These are phyloP conservation scores for Copidosoma floridanum DNA, from an alignment of 1,140 invertebrate genomes.

Conservation along the genomic window DNA sequence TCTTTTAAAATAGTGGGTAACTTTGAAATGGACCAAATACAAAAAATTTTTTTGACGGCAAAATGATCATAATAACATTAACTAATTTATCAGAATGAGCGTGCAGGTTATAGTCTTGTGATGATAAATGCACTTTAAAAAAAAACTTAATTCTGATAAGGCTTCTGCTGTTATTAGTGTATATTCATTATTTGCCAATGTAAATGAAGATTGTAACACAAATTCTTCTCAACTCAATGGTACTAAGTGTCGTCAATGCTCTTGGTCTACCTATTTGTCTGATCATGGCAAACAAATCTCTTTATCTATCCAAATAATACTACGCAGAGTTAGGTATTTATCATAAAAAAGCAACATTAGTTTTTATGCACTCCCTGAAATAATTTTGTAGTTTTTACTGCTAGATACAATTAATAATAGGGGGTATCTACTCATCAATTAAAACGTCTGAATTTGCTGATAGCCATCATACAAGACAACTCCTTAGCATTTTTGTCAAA, in stretches of 20 bases:
- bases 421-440: too few relatives aligned
- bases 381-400: too few relatives aligned
- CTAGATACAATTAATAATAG: conserved; percentile 30
- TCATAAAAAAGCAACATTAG: conserved; percentile 31
- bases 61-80: conserved; percentile 30
- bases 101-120: too few relatives aligned
- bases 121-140: conserved; percentile 41
- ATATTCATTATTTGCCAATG: conserved; percentile 38
- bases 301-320: conserved; percentile 43
- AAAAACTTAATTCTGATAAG: conserved; percentile 34
- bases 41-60: conserved; percentile 28
- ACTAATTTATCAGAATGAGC: conserved; percentile 50
- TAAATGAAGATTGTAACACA: conserved; percentile 41
- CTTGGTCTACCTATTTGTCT: conserved; percentile 40
- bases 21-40: conserved; percentile 35
- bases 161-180: too few relatives aligned
- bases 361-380: conserved; percentile 26
- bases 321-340: conserved; percentile 28
- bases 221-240: conserved; percentile 43
- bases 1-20: conserved; percentile 39
- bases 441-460: too few relatives aligned
- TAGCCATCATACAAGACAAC: too few relatives aligned
- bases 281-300: conserved; percentile 47
- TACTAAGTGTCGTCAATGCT: conserved; percentile 35
- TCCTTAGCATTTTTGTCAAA: too few relatives aligned